These are phyloP conservation scores for Standfussiana lucernea DNA, from an alignment of 2,888 invertebrate species.

Conservation along the genomic window DNA sequence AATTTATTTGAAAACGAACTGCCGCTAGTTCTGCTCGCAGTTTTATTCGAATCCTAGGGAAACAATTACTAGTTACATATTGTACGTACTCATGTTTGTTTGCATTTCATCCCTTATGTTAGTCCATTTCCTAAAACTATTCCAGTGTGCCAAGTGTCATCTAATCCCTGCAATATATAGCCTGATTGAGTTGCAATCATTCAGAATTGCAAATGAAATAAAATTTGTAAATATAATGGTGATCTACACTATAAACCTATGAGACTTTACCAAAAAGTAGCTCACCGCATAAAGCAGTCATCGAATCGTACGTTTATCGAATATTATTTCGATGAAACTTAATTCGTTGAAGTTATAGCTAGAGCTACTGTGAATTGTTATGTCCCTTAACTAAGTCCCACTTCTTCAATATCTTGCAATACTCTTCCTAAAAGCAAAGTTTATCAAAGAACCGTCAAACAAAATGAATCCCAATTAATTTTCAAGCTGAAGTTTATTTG, in stretches of 20 bases:
- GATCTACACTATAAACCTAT: background rate
- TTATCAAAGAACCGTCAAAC: constrained; percentile 43
- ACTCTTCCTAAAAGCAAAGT: constrained; percentile 14
- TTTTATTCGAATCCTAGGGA: background rate
- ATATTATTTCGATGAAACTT: background rate
- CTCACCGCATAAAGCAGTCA: background rate
- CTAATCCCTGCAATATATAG: background rate
- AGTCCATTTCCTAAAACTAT: background rate
- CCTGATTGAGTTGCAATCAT: background rate
- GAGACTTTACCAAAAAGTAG: background rate
- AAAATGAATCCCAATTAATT: constrained; percentile 33
- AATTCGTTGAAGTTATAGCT: background rate
- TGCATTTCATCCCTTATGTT: background rate
- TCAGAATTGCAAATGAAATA: background rate
- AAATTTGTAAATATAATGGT: background rate
- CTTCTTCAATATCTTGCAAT: constrained; percentile 6
- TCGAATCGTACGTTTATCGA: background rate
- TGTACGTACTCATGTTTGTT: background rate
- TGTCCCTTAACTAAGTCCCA: background rate
- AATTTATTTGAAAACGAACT: background rate
- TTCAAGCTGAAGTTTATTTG: constrained; percentile 26
- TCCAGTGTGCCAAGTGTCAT: background rate
- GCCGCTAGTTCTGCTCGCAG: background rate
- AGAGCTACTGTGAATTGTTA: background rate
- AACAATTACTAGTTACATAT: background rate